phyloP scores from a whole-genome alignment of 2,113 vertebrate genomes.

The Collichthys lucidus region DNA sequence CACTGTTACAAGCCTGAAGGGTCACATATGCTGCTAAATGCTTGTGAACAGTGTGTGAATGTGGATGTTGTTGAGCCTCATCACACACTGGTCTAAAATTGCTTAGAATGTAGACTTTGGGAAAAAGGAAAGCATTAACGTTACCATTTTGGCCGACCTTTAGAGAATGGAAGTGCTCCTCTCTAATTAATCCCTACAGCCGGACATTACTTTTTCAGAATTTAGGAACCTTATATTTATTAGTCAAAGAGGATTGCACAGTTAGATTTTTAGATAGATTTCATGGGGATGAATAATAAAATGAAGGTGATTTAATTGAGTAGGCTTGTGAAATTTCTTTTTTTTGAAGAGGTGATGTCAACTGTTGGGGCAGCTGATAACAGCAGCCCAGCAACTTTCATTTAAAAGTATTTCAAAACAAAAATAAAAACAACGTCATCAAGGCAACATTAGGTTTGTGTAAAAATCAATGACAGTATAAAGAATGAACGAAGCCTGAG shows the following conservation, averaged over 20 bases:
- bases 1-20: background rate
- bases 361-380: background rate
- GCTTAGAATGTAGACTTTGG: background rate
- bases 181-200: constrained; percentile 1
- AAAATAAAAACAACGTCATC: background rate
- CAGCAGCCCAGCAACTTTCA: background rate
- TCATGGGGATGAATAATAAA: background rate
- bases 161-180: background rate
- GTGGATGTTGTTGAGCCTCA: constrained; percentile 4
- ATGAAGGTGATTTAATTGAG: background rate
- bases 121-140: background rate
- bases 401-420: background rate
- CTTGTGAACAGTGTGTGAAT: constrained; percentile 9
- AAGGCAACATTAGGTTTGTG: background rate
- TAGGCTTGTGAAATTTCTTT: background rate
- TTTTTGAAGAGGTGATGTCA: background rate
- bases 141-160: constrained; percentile 20
- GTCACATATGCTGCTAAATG: constrained; percentile 27
- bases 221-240: background rate
- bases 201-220: background rate
- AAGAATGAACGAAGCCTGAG: too few relatives aligned
- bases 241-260: background rate
- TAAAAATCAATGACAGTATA: background rate
- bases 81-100: background rate
- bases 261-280: constrained; percentile 5